Evolutionary conservation across 2,888 invertebrate species (phyloP).

Genomic region (Nowickia ferox): DNA sequence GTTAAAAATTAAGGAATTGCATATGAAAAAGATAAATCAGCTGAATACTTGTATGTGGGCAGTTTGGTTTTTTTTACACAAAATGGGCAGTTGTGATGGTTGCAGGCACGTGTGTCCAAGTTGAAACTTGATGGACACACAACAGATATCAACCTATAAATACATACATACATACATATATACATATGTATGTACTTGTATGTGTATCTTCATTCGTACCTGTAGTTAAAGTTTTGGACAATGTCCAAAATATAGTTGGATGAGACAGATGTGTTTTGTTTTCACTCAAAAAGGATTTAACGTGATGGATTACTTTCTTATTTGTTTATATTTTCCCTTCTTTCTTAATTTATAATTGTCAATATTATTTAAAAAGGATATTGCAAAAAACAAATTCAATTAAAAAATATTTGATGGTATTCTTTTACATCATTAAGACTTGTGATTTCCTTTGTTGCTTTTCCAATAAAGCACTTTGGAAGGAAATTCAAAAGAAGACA

Average conservation of each 20-base stretch:
- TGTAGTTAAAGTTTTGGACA: background rate
- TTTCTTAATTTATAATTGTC: slow-evolving; percentile 31
- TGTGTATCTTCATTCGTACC: no score
- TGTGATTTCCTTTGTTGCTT: background rate
- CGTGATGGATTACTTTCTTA: slow-evolving; percentile 51
- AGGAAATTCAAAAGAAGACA: no score
- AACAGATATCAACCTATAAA: background rate
- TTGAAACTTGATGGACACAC: slow-evolving; percentile 58
- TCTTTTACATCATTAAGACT: background rate
- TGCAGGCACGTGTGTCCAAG: slow-evolving; percentile 50
- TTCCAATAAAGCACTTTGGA: no score
- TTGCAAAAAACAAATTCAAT: background rate
- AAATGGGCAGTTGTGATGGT: background rate
- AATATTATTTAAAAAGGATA: slow-evolving; percentile 20
- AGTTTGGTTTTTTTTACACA: background rate
- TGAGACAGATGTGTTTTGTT: background rate
- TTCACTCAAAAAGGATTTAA: slow-evolving; percentile 58
- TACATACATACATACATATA: background rate
- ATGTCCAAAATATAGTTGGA: slow-evolving; percentile 31
- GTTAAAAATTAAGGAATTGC: background rate
- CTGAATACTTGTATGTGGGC: slow-evolving; percentile 30
- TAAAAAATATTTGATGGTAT: background rate
- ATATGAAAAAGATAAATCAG: slow-evolving; percentile 45
- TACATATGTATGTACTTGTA: no score
- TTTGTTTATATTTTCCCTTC: background rate